These are phyloP conservation scores for Rhopilema esculentum DNA, from an alignment of 30 jellyfish, hydroid and myxozoan genomes.

Conservation along the genomic window DNA sequence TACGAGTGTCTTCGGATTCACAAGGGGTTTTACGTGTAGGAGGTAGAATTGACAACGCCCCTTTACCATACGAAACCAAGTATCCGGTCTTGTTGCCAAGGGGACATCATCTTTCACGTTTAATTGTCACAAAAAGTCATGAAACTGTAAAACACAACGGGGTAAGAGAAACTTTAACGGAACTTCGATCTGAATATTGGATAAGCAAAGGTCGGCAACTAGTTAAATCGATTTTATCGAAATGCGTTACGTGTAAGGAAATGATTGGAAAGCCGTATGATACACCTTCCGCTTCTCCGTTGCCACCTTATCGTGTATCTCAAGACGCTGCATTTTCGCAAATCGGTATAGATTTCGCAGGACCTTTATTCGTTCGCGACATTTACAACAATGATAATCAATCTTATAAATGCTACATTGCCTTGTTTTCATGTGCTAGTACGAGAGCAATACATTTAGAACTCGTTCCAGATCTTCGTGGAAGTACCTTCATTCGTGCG, in stretches of 20 bases:
- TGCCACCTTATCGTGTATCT: constrained; percentile 30
- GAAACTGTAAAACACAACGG: constrained; percentile 29
- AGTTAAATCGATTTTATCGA: neutral
- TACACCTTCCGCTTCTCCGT: constrained; percentile 21
- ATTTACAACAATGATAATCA: constrained; percentile 12
- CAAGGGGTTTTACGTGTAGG: constrained; percentile 10
- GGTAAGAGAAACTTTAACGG: constrained; percentile 16
- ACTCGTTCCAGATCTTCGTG: too few species aligned
- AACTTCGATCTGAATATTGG: constrained; percentile 36
- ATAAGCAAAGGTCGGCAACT: constrained; percentile 17
- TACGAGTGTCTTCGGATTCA: constrained; percentile 14
- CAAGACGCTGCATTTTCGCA: constrained; percentile 35
- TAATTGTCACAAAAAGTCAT: constrained; percentile 12
- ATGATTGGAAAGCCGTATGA: constrained; percentile 30
- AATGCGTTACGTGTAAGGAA: constrained; percentile 12
- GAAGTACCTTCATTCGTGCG: too few species aligned
- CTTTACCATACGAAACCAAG: constrained; percentile 33
- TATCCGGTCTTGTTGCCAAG: constrained; percentile 39
- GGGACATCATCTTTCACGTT: constrained; percentile 10
- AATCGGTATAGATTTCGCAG: constrained; percentile 50
- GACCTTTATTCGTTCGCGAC: constrained; percentile 31
- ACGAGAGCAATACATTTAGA: too few species aligned
- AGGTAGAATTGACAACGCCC: constrained; percentile 38
- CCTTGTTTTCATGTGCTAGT: too few species aligned
- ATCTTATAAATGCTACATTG: constrained; percentile 18